phyloP scores from a whole-genome alignment of 2,888 invertebrate species.

The Chloroclystis v-ata region DNA sequence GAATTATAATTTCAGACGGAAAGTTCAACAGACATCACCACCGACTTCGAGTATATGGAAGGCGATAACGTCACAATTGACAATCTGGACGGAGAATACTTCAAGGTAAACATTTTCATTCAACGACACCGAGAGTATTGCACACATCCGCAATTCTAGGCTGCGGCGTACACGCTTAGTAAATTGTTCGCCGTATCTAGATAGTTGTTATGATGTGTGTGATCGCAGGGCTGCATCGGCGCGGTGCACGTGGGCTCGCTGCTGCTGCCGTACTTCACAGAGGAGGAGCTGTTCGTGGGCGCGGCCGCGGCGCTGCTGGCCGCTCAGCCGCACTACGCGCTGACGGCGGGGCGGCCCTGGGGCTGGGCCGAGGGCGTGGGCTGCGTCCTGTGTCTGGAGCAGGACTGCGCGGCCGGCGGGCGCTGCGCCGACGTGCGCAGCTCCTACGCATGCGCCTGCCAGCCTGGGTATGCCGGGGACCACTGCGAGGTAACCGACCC shows the following conservation, averaged over 20 bases:
- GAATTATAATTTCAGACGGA: conserved; percentile 40
- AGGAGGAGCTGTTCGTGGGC: conserved; percentile 84
- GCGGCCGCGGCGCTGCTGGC: conserved; percentile 60
- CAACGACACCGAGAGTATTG: too few species aligned
- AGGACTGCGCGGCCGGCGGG: conserved; percentile 83
- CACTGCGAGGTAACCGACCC: conserved; percentile 79
- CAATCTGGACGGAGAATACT: conserved; percentile 64
- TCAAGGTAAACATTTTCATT: conserved; percentile 49
- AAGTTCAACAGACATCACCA: conserved; percentile 48
- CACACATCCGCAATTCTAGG: too few species aligned
- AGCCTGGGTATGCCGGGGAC: conserved; percentile 86
- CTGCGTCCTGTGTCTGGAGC: conserved; percentile 89
- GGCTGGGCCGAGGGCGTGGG: conserved; percentile 75
- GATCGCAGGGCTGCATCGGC: conserved; percentile 88
- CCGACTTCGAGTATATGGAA: conserved; percentile 55
- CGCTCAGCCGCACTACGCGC: conserved; percentile 65
- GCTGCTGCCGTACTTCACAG: conserved; percentile 90
- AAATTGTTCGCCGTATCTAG: too few species aligned
- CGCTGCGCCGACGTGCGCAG: conserved; percentile 66
- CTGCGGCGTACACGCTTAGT: too few species aligned
- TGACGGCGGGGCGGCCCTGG: conserved; percentile 57
- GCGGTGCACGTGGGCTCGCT: conserved; percentile 90
- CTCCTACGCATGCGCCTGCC: conserved; percentile 88
- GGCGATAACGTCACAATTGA: conserved; percentile 59
- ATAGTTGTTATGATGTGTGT: background rate